Conservation (phyloP, 1,140 invertebrate species). For the Stenopsyche tienmushanensis region DNA sequence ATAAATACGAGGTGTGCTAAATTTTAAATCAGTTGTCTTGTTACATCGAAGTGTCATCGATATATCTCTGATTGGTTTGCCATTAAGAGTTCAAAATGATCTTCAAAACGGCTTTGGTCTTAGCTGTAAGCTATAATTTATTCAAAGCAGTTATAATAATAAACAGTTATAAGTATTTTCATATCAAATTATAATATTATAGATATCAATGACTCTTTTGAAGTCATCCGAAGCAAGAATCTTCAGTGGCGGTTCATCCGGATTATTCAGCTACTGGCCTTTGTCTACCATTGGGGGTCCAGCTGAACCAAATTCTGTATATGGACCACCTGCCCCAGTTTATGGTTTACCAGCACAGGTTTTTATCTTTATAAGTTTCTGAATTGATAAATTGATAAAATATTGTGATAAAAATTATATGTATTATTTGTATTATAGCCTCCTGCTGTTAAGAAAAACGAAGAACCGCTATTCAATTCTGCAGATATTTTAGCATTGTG, state of each 20-base stretch:
- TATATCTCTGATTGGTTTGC: too few species aligned
- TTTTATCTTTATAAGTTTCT: too few species aligned
- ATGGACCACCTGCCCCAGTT: neutral
- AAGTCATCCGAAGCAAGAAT: neutral
- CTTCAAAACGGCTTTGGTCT: neutral
- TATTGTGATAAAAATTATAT: too few species aligned
- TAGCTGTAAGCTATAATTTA: neutral
- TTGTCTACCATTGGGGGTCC: too few species aligned
- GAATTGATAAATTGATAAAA: too few species aligned
- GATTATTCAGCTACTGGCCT: neutral
- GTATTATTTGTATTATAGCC: too few species aligned
- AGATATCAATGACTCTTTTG: neutral
- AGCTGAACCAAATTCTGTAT: neutral
- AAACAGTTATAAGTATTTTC: neutral
- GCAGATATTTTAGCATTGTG: too few species aligned
- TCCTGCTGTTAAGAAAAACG: too few species aligned
- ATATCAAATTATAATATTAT: neutral
- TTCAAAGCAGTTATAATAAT: neutral
- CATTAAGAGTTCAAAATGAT: neutral
- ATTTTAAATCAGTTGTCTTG: too few species aligned
- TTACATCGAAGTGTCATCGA: too few species aligned
- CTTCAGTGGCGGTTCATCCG: neutral
- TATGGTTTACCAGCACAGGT: neutral
- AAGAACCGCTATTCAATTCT: too few species aligned
- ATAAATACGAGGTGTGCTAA: too few species aligned